phyloP scores from a whole-genome alignment of 2,888 invertebrate species.

The Pantelozetes paolii region DNA sequence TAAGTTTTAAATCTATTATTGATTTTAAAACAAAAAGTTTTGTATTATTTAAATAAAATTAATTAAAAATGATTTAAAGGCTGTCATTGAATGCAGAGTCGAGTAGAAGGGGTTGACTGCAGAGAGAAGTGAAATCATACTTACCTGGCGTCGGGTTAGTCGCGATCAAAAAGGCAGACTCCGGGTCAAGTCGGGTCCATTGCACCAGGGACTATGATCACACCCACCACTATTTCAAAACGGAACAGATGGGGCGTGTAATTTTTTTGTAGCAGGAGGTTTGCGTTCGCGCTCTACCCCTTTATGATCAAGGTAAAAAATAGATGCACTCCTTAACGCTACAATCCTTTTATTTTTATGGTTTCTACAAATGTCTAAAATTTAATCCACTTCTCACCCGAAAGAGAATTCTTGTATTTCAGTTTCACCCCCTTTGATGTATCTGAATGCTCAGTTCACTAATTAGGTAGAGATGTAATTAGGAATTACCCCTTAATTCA shows the following conservation, averaged over 20 bases:
- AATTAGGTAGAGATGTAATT: too few relatives aligned
- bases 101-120: background rate
- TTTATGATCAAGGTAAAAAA: slow-evolving; percentile 26
- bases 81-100: background rate
- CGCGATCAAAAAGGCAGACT: slow-evolving; percentile 67
- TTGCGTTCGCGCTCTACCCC: slow-evolving; percentile 52
- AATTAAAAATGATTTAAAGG: background rate
- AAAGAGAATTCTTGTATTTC: too few relatives aligned
- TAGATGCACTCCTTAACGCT: background rate
- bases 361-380: background rate
- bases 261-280: slow-evolving; percentile 52
- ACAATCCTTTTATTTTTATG: background rate
- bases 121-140: slow-evolving; percentile 31
- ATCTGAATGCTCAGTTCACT: too few relatives aligned
- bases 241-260: slow-evolving; percentile 66
- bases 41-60: too few relatives aligned
- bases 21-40: too few relatives aligned
- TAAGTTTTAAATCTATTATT: too few relatives aligned
- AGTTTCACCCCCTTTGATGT: too few relatives aligned
- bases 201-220: slow-evolving; percentile 69
- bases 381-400: too few relatives aligned
- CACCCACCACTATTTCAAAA: slow-evolving; percentile 70
- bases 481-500: too few relatives aligned
- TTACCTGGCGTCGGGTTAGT: slow-evolving; percentile 63
- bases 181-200: slow-evolving; percentile 67